Percentiles rank a stretch among this genome's conserved stretches.
phyloP scores from a whole-genome alignment of 2,888 invertebrate genomes.

The Drosophila flavopinicola region DNA sequence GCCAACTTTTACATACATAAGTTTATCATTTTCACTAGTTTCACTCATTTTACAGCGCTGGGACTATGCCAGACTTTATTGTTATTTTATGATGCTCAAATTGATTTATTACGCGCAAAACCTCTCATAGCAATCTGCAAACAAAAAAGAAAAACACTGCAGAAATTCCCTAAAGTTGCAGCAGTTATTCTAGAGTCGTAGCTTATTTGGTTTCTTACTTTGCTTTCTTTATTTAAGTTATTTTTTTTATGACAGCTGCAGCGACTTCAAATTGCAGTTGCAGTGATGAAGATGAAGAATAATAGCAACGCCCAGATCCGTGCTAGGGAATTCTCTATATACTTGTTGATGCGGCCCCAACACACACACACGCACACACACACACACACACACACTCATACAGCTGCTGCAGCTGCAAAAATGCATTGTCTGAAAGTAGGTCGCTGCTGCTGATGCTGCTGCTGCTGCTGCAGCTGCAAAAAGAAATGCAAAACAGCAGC shows the following conservation, averaged over 20 bases:
- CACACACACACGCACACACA: conserved; percentile 1
- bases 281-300: conserved; percentile 35
- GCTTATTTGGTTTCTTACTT: conserved; percentile 12
- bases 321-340: conserved; percentile 51
- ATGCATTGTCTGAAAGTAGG: conserved; percentile 75
- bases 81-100: conserved; percentile 35
- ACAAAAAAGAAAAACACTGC: background rate
- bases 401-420: conserved; percentile 60
- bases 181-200: background rate
- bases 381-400: conserved; percentile 4
- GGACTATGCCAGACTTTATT: conserved; percentile 16
- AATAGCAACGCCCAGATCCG: conserved; percentile 41
- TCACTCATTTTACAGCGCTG: background rate
- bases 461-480: conserved; percentile 20
- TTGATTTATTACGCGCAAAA: conserved; percentile 43
- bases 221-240: background rate
- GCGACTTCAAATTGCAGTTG: conserved; percentile 37
- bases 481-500: conserved; percentile 54
- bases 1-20: background rate
- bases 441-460: conserved; percentile 38
- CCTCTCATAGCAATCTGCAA: conserved; percentile 1
- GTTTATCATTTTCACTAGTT: background rate
- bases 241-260: conserved; percentile 26
- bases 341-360: conserved; percentile 71
- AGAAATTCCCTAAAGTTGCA: conserved; percentile 15